Base-by-base conservation (phyloP, 2,888 invertebrate genomes). In the Cactoblastis cactorum region DNA sequence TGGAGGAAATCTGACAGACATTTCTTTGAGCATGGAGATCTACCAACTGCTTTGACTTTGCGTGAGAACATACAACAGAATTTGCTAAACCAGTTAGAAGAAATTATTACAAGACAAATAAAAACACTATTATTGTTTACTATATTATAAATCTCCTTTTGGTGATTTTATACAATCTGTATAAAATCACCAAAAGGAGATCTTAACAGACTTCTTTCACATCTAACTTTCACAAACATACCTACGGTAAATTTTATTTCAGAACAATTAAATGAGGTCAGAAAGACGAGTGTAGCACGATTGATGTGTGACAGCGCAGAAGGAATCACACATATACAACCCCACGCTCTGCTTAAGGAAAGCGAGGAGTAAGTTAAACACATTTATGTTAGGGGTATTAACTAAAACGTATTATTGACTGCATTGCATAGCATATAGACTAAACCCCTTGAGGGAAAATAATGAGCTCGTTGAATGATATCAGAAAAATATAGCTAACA, bases 291-390 rank as follows among this genome's bases (percentile, higher is more conserved):
- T 55, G 91, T 94, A 60, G 92, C 95, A 0, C 90, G 94, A 55
- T 71, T 95, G 41, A 74, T 95, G 55, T 95, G 95, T 67, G 94
- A 95, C 67, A 95, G 94, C 68, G 92, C 93, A 2, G 92, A 93
- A 64, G 73, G 90, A 48, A 90, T 94, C 47, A 71, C 78, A 54
- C 79, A 87, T 6, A 92, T 94, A 22, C 71, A 72, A 38, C 69
- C 64, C 0, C 56, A 53, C 0, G 69, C 65, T 1, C 52, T 70
- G 24, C 55, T 63, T 14, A 58, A 64, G 17, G 55, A 46, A 14
- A 41, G 53, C 19, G 41, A 51, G 45, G 62, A 64, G 69, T 68
- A 58, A 53, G 53, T 5, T 22, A 35, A 3, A 1, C 17, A 14
- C 14, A 12, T 4, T 8, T 11, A 32, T 9, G 5, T 9, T 11